These are phyloP conservation scores for Sylvia borin DNA, from an alignment of 2,797 vertebrate species.

Conservation along the genomic window DNA sequence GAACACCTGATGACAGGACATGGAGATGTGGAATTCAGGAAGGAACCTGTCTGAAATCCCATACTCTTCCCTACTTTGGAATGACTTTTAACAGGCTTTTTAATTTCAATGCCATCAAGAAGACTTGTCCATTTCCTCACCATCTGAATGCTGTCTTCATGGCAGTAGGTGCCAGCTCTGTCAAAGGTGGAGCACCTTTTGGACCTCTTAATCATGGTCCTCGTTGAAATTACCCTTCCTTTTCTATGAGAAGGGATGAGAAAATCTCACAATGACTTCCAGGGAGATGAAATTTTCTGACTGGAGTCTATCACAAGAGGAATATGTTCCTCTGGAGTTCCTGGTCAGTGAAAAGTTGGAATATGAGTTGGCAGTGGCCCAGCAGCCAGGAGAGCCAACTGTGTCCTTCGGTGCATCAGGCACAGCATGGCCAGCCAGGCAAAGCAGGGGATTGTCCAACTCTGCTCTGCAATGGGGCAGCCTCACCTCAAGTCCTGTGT, in stretches of 20 bases:
- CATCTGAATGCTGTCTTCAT: neutral
- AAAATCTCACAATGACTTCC: neutral
- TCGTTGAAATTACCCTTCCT: neutral
- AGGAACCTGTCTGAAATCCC: neutral
- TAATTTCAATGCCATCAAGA: neutral
- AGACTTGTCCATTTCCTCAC: neutral
- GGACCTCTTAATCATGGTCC: neutral
- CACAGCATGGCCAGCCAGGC: rapidly evolving
- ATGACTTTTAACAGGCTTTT: neutral
- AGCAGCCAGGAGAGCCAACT: neutral
- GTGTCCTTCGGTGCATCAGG: neutral
- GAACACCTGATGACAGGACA: neutral
- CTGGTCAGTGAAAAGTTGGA: neutral
- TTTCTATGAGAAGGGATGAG: neutral
- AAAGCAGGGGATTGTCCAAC: neutral
- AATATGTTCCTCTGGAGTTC: neutral
- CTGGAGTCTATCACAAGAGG: neutral
- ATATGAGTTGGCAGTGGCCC: rapidly evolving
- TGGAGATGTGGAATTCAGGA: neutral
- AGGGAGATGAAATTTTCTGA: neutral
- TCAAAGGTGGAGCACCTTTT: neutral
- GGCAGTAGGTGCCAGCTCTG: neutral
- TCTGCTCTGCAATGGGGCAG: rapidly evolving
- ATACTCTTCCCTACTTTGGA: neutral
- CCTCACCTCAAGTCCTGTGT: rapidly evolving